Evolutionary conservation across 2,888 invertebrate species (phyloP), one percentile per base, ranked within the genome.

Genomic region (Pherbina coryleti): DNA sequence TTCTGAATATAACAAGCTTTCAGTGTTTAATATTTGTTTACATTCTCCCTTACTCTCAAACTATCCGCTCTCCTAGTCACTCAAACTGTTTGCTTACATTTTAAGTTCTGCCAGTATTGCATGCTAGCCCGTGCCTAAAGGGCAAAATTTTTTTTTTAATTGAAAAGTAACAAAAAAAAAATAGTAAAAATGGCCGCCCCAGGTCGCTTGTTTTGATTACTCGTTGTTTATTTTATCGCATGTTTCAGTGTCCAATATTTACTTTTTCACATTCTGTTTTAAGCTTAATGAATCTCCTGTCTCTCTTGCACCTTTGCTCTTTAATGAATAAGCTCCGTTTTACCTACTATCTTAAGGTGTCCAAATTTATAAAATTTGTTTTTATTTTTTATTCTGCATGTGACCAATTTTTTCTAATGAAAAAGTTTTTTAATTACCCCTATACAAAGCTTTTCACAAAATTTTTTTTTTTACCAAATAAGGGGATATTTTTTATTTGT

Each of bases 191-290:
- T 72, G 49, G 73, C 60, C 53, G 66, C 25, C 22, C 55, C 22
- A 9, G 44, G 31, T 72, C 44, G 60, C 72, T 28, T 72, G 67
- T 75, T 78, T 67, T 70, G 69, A 28, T 76, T 78, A 37, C 53
- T 69, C 28, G 75, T 49, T 70, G 71, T 79, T 77, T 76, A 79
- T 81, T 80, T 82, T 81, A 81, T 82, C 81, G 82, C 83, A 82
- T 84, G 83, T 82, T 83, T 83, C 80, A 81, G 82, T 82, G 82
- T 84, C 80, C 81, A 82, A 81, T 81, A 80, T 81, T 80, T 79
- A 78, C 78, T 81, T 66, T 78, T 75, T 64, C 49, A 9, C 71
- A 28, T 73, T 37, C 72, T 34, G 11, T 67, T 67, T 66, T 64
- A 55, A 67, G 75, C 66, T 55, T 75, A 75, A 75, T 75, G 75